Evolutionary conservation across 2,888 invertebrate species (phyloP).

Genomic region (Clostera curtula): DNA sequence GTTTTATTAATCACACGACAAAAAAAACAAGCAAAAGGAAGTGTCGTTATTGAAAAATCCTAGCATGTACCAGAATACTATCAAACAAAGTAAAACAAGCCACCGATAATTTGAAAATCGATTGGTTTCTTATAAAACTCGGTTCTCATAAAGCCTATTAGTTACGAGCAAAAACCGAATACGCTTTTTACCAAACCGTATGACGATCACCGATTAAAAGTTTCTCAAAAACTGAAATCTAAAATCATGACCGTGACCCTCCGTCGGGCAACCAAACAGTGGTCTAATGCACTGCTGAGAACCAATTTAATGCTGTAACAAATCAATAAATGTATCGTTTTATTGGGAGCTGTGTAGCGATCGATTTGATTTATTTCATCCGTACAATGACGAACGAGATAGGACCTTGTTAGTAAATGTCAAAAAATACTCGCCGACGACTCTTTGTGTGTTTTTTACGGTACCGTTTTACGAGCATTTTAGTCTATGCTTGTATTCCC

Average conservation of each 20-base stretch:
- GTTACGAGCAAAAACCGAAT: conserved; percentile 32
- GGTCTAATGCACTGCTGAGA: conserved; percentile 62
- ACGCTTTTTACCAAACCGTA: conserved; percentile 31
- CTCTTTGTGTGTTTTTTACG: conserved; percentile 2
- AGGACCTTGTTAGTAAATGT: conserved; percentile 70
- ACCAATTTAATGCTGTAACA: conserved; percentile 73
- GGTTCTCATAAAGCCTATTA: conserved; percentile 32
- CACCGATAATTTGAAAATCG: no score
- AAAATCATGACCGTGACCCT: conserved; percentile 48
- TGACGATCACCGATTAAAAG: conserved; percentile 30
- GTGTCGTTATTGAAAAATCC: no score
- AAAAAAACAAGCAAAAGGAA: no score
- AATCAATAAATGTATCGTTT: conserved; percentile 75
- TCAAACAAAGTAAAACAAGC: no score
- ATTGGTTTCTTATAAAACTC: conserved; percentile 18
- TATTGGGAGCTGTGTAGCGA: conserved; percentile 71
- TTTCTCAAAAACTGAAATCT: conserved; percentile 28
- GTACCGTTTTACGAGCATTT: conserved; percentile 7
- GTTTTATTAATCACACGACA: no score
- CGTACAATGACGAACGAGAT: conserved; percentile 54
- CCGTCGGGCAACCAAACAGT: conserved; percentile 32
- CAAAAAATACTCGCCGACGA: conserved; percentile 49
- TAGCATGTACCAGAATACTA: no score
- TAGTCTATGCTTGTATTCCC: conserved; percentile 2
- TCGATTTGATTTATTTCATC: conserved; percentile 69